Base-by-base conservation (phyloP, 2,113 vertebrate species). In the Suricata suricatta region DNA sequence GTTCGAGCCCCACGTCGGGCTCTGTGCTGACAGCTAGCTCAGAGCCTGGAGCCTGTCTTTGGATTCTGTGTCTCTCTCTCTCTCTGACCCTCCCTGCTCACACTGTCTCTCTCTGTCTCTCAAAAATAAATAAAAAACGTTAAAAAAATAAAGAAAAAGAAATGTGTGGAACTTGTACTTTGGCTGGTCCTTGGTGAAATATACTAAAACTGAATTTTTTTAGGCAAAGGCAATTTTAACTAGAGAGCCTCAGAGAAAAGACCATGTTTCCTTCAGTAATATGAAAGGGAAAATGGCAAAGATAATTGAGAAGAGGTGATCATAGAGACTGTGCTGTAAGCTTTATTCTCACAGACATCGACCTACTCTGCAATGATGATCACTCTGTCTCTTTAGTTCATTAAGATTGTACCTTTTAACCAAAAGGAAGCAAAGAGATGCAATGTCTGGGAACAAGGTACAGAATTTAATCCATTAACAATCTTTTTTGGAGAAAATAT, bases 251-350 rank as follows among this genome's bases (percentile, higher is more conserved):
- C 21, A 71, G 71, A 41, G 41, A 84, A 19, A 85, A 52, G 66
- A 69, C 16, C 4, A 41, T 27, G 77, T 79, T 87, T 84, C 19
- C 8, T 83, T 95, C 35, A 29, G 29, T 31, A 72, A 83, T 83
- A 23, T 13, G 25, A 17, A 52, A 87, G 3, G 23, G 16, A 57
- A 93, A 33, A 14, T 8, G 31, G 57, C 6, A 3, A n/a, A 76
- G 31, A 21, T 25, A 31, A 33, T n/a, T 14, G 8, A 94, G 19
- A 41, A 21, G 13, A 21, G 27, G 31, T 4, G 14, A 3, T 5
- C 19, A 8, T 2, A 23, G 33, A 14, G 35, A 25, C 6, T 23
- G 4, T n/a, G 2, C 3, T 1, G 23, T 2, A 17, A 2, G 7
- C 4, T 14, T 74, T 27, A 21, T 74, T 84, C 38, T 57, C 17